Conservation (phyloP, 2,888 invertebrate species). For the Agrochola lota region DNA sequence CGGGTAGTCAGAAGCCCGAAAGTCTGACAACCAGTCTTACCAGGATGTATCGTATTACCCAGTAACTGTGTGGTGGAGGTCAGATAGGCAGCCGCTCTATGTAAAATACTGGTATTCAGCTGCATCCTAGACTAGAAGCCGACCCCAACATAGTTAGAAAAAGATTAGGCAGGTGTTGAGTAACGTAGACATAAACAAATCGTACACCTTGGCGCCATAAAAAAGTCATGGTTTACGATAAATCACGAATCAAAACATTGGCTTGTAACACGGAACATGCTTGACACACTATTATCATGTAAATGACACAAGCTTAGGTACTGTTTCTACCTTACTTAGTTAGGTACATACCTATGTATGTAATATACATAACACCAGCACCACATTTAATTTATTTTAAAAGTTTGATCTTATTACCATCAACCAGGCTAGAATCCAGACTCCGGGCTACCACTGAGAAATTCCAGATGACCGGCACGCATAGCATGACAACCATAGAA, state of each 20-base stretch:
- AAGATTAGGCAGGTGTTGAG: neutral
- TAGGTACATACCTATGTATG: too few species aligned
- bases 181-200: slow-evolving; percentile 29
- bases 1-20: neutral
- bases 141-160: too few species aligned
- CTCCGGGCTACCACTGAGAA: too few species aligned
- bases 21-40: too few species aligned
- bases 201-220: slow-evolving; percentile 16
- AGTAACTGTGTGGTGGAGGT: neutral
- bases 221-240: slow-evolving; percentile 30
- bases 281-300: slow-evolving; percentile 49
- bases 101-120: neutral
- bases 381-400: too few species aligned
- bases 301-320: slow-evolving; percentile 27
- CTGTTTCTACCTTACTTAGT: too few species aligned
- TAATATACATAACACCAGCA: too few species aligned
- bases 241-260: slow-evolving; percentile 35
- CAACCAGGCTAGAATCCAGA: too few species aligned
- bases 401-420: too few species aligned
- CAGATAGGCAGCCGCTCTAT: neutral
- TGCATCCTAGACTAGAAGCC: neutral
- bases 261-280: slow-evolving; percentile 36
- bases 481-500: too few species aligned
- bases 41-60: neutral
- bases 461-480: too few species aligned